Evolutionary conservation across 1,140 invertebrate genomes (phyloP).

Genomic region (Atta cephalotes): DNA sequence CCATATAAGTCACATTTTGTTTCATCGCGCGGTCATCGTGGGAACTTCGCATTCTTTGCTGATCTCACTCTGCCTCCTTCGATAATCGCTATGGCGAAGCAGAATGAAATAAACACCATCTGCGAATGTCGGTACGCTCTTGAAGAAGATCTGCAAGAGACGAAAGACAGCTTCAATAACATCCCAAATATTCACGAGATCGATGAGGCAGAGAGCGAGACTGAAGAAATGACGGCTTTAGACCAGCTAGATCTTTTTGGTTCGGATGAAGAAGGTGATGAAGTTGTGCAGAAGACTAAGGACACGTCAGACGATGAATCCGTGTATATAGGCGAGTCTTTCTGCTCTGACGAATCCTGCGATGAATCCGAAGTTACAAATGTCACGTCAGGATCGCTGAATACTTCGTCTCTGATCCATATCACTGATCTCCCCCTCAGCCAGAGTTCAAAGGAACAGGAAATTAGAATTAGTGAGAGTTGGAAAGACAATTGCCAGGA

Average conservation of each 20-base stretch:
- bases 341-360: constrained; percentile 74
- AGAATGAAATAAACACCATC: background rate
- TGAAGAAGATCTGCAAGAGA: constrained; percentile 1
- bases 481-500: background rate
- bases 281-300: background rate
- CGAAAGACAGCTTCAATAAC: constrained; percentile 41
- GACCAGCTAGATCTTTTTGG: background rate
- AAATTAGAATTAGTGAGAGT: background rate
- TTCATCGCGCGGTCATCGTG: background rate
- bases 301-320: constrained; percentile 70
- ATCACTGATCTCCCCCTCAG: background rate
- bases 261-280: background rate
- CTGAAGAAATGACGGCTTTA: constrained; percentile 1
- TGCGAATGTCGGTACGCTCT: constrained; percentile 46
- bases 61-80: background rate
- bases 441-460: background rate
- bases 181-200: constrained; percentile 67
- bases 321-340: constrained; percentile 77
- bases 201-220: constrained; percentile 67
- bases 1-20: constrained; percentile 11
- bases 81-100: constrained; percentile 7
- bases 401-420: constrained; percentile 26
- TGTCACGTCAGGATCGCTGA: constrained; percentile 59
- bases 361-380: constrained; percentile 74
- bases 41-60: background rate